Evolutionary conservation across 1,140 invertebrate species (phyloP).

Genomic region (Drosophila subpulchrella): DNA sequence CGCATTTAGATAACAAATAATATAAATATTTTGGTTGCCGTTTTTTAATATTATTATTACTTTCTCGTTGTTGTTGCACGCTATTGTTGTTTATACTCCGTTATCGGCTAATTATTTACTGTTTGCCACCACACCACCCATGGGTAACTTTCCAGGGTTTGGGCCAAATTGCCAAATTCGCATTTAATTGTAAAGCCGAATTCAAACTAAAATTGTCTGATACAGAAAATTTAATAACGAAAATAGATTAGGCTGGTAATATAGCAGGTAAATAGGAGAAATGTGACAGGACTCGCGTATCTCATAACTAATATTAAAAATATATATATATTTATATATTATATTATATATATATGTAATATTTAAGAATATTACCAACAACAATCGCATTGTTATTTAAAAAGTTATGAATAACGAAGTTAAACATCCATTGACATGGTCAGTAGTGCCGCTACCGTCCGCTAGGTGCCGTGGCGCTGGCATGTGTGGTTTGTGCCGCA

Average conservation of each 20-base stretch:
- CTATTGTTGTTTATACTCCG: slow-evolving; percentile 48
- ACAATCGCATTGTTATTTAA: too few relatives aligned
- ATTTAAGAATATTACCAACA: too few relatives aligned
- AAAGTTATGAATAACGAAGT: too few relatives aligned
- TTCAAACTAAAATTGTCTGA: slow-evolving; percentile 24
- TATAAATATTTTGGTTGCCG: slow-evolving; percentile 54
- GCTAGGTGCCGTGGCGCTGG: too few relatives aligned
- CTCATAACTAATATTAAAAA: too few relatives aligned
- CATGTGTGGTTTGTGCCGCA: too few relatives aligned
- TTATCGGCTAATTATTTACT: slow-evolving; percentile 79
- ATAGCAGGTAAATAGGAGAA: not conserved
- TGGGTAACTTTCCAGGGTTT: not conserved
- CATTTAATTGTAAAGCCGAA: slow-evolving; percentile 29
- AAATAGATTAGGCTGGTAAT: not conserved
- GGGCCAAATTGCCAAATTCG: slow-evolving; percentile 16
- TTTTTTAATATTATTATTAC: slow-evolving; percentile 13
- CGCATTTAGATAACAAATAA: slow-evolving; percentile 69
- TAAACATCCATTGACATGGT: too few relatives aligned
- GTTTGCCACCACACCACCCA: slow-evolving; percentile 37
- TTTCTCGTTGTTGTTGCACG: slow-evolving; percentile 14
- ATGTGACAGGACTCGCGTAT: not conserved
- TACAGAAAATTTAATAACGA: slow-evolving; percentile 26
- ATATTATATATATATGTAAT: too few relatives aligned
- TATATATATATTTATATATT: too few relatives aligned
- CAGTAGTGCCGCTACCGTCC: too few relatives aligned